These are phyloP conservation scores for Bombyx mandarina DNA, from an alignment of 1,140 invertebrate genomes.

Conservation along the genomic window DNA sequence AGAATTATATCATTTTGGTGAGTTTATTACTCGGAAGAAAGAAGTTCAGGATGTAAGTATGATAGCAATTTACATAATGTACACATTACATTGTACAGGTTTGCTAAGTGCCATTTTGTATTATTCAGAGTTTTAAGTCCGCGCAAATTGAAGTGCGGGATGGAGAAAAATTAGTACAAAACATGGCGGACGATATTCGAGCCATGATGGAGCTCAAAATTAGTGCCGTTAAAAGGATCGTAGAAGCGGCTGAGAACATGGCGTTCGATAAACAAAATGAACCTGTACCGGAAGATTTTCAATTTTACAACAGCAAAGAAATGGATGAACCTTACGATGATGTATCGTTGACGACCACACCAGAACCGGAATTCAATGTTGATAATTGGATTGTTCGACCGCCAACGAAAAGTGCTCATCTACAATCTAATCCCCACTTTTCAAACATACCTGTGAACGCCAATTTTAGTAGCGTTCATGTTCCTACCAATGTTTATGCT, in stretches of 20 bases:
- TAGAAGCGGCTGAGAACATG: constrained; percentile 84
- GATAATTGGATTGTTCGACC: constrained; percentile 70
- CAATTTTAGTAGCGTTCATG: constrained; percentile 90
- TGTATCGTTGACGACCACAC: constrained; percentile 48
- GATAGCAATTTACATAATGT: neutral
- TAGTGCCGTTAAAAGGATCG: constrained; percentile 86
- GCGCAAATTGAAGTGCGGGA: constrained; percentile 78
- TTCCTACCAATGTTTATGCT: constrained; percentile 96
- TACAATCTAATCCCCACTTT: constrained; percentile 83
- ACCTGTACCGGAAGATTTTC: constrained; percentile 75
- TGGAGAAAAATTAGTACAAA: constrained; percentile 79
- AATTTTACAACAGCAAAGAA: constrained; percentile 83
- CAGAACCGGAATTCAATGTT: constrained; percentile 66
- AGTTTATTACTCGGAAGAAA: constrained; percentile 80
- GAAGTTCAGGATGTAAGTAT: constrained; percentile 77
- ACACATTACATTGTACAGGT: neutral
- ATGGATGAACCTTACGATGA: constrained; percentile 70
- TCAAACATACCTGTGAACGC: constrained; percentile 85
- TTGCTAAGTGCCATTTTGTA: neutral
- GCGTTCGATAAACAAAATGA: constrained; percentile 72
- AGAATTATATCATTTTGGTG: constrained; percentile 79
- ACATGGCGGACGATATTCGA: constrained; percentile 84
- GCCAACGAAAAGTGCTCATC: constrained; percentile 60
- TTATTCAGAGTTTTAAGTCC: constrained; percentile 79
- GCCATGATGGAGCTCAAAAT: constrained; percentile 89